Percentiles rank a stretch among this genome's conserved stretches.
Evolutionary conservation across 2,797 vertebrate genomes (phyloP).

Genomic region (Coilia nasus): DNA sequence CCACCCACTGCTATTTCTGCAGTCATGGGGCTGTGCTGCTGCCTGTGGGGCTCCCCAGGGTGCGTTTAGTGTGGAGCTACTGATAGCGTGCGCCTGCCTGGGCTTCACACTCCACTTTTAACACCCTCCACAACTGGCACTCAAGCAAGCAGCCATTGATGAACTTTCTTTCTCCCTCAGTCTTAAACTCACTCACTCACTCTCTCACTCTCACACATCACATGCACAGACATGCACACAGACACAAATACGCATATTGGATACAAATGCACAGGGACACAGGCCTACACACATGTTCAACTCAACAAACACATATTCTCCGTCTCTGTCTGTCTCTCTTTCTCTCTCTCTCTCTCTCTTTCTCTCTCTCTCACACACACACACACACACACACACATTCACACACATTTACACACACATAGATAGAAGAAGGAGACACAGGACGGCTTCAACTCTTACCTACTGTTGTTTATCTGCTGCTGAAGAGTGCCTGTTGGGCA

Average conservation of each 20-base stretch:
- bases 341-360: background rate
- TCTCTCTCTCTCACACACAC: background rate
- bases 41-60: constrained; percentile 57
- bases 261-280: background rate
- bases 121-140: constrained; percentile 63
- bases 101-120: constrained; percentile 61
- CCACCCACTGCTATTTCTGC: background rate
- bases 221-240: background rate
- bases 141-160: constrained; percentile 35
- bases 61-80: constrained; percentile 52
- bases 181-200: background rate
- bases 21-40: constrained; percentile 40
- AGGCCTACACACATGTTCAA: background rate
- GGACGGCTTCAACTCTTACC: background rate
- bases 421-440: background rate
- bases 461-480: background rate
- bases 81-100: constrained; percentile 66
- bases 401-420: background rate
- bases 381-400: background rate
- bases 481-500: background rate
- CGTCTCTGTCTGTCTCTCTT: background rate
- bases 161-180: background rate
- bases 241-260: background rate
- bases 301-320: too few relatives aligned
- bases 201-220: background rate